Evolutionary conservation across 1,140 invertebrate species (phyloP), one percentile per base, ranked within the genome.

Genomic region (Hyles euphorbiae): DNA sequence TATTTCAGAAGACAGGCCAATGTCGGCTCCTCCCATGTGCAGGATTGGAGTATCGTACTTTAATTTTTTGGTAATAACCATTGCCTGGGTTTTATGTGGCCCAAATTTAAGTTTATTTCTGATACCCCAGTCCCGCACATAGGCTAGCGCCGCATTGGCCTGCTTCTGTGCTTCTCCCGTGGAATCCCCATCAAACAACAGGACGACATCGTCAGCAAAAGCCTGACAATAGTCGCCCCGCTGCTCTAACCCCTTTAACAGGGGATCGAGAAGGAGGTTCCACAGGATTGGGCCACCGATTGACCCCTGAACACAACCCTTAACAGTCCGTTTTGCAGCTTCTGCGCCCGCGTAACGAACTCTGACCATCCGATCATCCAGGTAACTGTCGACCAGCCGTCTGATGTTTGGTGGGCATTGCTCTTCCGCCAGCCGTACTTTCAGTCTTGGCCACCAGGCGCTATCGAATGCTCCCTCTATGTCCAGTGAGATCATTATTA

Each of bases 41-140:
- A 56, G 54, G 44, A 2, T 12, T 34, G 54, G 54, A 7, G 46
- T 56, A 45, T 56, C 54, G 33, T 48, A 56, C 22, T 40, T 46
- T 45, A n/a, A 47, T 11, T 56, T 56, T 43, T 33, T 56, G 9
- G 54, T 56, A 10, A 56, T 34, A 6, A 48, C 46, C 54, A 56
- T 56, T 10, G 33, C 49, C 33, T 51, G 12, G 5, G 49, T 51
- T 32, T 51, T 51, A 32, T 22, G 12, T 5, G 49, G 44, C 33
- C 43, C 50, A 22, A 22, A 22, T 22, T 22, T 22, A 22, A 22
- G 22, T 22, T 22, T 22, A 22, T 22, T 22, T 22, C 22, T 22
- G 22, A 22, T 22, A 22, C 22, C 22, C 22, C 22, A 22, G 22
- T 22, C 22, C 22, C 22, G 34, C 53, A 59, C 10, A 10, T 46